Percentiles rank a stretch among this genome's conserved stretches.
phyloP scores from a whole-genome alignment of 1,140 invertebrate species.

The Achatina immaculata region DNA sequence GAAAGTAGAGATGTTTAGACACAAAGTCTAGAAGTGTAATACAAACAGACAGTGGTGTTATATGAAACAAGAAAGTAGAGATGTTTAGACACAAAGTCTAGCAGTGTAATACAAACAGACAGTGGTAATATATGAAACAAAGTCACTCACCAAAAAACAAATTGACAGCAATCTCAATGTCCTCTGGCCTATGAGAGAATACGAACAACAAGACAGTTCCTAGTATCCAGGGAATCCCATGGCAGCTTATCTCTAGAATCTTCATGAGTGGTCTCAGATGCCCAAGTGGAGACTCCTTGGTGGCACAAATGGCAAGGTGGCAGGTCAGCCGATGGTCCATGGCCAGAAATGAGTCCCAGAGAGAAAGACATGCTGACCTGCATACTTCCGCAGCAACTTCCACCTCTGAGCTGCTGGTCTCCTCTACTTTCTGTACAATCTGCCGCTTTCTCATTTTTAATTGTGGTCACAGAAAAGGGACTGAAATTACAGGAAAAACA shows the following conservation, averaged over 20 bases:
- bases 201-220: conserved; percentile 82
- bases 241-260: conserved; percentile 83
- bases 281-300: conserved; percentile 52
- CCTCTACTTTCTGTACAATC: conserved; percentile 21
- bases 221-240: conserved; percentile 88
- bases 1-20: too few species aligned
- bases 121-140: not conserved
- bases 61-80: too few species aligned
- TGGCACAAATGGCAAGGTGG: conserved; percentile 61
- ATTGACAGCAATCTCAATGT: conserved; percentile 87
- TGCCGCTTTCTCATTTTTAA: conserved; percentile 29
- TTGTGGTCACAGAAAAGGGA: not conserved
- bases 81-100: too few species aligned
- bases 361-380: conserved; percentile 26
- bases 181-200: conserved; percentile 76
- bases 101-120: conserved; percentile 7
- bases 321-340: conserved; percentile 48
- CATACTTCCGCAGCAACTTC: conserved; percentile 35
- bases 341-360: conserved; percentile 42
- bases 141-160: conserved; percentile 76
- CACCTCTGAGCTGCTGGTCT: not conserved
- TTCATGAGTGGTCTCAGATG: conserved; percentile 69
- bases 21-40: too few species aligned
- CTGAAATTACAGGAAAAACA: too few species aligned
- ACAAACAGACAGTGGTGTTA: not conserved